Evolutionary conservation across 1,140 invertebrate genomes (phyloP).

Genomic region (Zophobas morio): DNA sequence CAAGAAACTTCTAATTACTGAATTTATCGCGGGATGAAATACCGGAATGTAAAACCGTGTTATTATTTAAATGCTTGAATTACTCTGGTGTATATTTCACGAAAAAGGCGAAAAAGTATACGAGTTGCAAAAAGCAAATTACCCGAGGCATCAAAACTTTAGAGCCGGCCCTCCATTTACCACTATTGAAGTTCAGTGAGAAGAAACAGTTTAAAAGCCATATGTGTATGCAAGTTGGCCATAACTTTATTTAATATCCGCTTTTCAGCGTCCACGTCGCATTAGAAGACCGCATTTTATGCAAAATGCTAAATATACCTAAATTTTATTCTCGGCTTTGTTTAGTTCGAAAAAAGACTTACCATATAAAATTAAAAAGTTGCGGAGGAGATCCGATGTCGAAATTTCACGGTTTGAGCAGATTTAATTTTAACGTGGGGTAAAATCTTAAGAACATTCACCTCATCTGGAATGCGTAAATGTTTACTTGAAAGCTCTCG

Average conservation of each 20-base stretch:
- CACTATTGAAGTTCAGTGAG: constrained; percentile 1
- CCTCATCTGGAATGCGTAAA: constrained; percentile 33
- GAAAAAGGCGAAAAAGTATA: constrained; percentile 3
- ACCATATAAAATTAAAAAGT: constrained; percentile 26
- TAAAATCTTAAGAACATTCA: constrained; percentile 10
- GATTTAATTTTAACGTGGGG: constrained; percentile 18
- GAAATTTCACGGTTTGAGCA: constrained; percentile 24
- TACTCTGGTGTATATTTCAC: neutral
- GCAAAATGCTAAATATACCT: constrained; percentile 29
- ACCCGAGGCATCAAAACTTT: constrained; percentile 4
- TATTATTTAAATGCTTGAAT: neutral
- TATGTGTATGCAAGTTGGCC: constrained; percentile 37
- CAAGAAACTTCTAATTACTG: too few relatives aligned
- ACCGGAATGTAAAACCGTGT: neutral
- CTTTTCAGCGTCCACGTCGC: constrained; percentile 35
- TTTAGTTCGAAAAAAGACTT: neutral
- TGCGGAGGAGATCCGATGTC: neutral
- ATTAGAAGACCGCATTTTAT: constrained; percentile 8
- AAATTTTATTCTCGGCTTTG: constrained; percentile 21
- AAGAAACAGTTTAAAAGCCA: constrained; percentile 9
- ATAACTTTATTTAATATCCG: constrained; percentile 45
- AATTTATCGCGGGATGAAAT: too few relatives aligned
- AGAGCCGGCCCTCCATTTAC: neutral
- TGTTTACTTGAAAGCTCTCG: constrained; percentile 34
- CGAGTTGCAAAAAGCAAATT: neutral